Evolutionary conservation across 92 coral and sea anemone genomes (phyloP).

Genomic region (Zoanthus sociatus): DNA sequence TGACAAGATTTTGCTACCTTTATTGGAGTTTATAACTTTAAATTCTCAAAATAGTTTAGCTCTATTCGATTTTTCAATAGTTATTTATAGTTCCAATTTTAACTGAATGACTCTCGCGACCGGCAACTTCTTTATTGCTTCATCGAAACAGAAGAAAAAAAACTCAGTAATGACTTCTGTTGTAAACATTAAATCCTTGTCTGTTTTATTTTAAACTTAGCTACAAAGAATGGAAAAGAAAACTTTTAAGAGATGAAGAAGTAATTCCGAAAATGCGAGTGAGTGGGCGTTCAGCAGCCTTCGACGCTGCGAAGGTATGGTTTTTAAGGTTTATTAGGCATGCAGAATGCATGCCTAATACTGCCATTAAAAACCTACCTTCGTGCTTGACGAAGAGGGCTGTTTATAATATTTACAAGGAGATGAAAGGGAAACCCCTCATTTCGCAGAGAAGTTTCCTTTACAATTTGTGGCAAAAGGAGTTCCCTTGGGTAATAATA

Average conservation of each 20-base stretch:
- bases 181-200: too few relatives aligned
- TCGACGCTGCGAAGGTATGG: constrained; percentile 26
- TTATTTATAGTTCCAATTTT: too few relatives aligned
- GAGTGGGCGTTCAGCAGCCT: neutral
- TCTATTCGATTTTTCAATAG: too few relatives aligned
- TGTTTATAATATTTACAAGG: constrained; percentile 45
- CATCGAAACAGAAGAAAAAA: too few relatives aligned
- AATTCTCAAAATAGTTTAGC: too few relatives aligned
- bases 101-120: too few relatives aligned
- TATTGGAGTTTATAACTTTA: too few relatives aligned
- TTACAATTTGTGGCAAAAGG: constrained; percentile 51
- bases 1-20: too few relatives aligned
- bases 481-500: constrained; percentile 52
- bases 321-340: constrained; percentile 1
- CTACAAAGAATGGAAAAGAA: neutral
- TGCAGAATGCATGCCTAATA: constrained; percentile 58
- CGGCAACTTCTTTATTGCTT: too few relatives aligned
- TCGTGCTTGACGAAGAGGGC: constrained; percentile 55
- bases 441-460: constrained; percentile 37
- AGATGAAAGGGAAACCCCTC: constrained; percentile 2
- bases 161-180: too few relatives aligned
- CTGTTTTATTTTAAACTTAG: neutral
- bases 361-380: constrained; percentile 29
- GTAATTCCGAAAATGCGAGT: neutral
- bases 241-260: neutral